A percentile compares a stretch with the other conserved stretches of the same genome.
Conservation (phyloP, 2,113 vertebrate genomes). For the human (Homo sapiens) region DNA sequence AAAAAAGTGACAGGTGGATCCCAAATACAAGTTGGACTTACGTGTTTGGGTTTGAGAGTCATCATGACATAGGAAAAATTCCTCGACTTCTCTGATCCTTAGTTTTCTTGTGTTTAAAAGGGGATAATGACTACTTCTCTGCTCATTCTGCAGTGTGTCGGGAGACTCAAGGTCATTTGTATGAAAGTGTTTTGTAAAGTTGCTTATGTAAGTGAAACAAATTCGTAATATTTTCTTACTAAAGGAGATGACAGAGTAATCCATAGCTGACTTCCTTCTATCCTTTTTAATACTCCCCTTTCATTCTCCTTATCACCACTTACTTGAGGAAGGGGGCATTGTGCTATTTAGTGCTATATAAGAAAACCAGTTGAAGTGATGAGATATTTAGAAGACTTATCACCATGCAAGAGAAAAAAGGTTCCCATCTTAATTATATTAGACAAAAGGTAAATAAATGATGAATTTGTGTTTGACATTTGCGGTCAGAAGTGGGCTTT, state of each 20-base stretch:
- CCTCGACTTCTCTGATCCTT: not conserved
- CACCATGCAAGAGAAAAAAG: not conserved
- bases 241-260: not conserved
- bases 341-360: not conserved
- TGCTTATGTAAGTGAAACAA: not conserved
- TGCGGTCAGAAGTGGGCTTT: conserved; percentile 3
- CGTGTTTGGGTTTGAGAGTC: not conserved
- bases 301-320: not conserved
- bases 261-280: not conserved
- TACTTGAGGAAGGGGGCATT: not conserved
- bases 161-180: not conserved
- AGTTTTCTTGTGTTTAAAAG: not conserved
- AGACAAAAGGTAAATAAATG: not conserved
- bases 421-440: not conserved
- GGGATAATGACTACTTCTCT: not conserved
- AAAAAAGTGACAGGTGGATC: not conserved
- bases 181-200: not conserved
- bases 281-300: not conserved
- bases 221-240: not conserved
- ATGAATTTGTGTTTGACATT: conserved; percentile 4
- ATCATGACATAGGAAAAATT: not conserved
- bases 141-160: not conserved
- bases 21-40: not conserved
- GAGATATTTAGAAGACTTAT: not conserved
- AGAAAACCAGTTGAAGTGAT: not conserved